phyloP scores from a whole-genome alignment of 2,888 invertebrate species.

The Elmis aenea region DNA sequence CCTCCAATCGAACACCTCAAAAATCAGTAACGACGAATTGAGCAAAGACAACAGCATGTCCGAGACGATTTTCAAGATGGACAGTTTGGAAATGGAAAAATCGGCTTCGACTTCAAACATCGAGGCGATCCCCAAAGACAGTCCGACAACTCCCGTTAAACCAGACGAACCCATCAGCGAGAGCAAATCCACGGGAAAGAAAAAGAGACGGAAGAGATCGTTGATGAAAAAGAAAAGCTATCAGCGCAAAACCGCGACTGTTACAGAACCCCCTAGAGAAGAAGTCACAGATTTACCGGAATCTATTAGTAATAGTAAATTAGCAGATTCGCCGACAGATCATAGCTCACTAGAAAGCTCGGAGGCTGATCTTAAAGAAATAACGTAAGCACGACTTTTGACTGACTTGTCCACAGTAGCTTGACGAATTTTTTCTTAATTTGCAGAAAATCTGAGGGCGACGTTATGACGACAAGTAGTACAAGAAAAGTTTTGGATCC shows the following conservation, averaged over 20 bases:
- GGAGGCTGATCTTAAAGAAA: conserved; percentile 44
- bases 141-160: conserved; percentile 10
- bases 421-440: conserved; percentile 2
- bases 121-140: no score
- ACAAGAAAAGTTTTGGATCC: conserved; percentile 49
- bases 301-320: conserved; percentile 46
- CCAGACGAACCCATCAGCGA: conserved; percentile 42
- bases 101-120: no score
- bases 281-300: conserved; percentile 45
- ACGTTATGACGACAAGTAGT: conserved; percentile 16
- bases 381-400: conserved; percentile 34
- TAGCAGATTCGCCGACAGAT: conserved; percentile 40
- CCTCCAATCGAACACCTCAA: conserved; percentile 32
- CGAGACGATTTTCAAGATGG: conserved; percentile 67
- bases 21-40: conserved; percentile 40
- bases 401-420: conserved; percentile 1
- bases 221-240: conserved; percentile 71
- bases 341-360: conserved; percentile 44
- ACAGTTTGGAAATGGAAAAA: conserved; percentile 53
- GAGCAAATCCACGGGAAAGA: conserved; percentile 63
- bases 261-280: conserved; percentile 51
- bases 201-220: conserved; percentile 71
- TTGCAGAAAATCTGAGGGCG: conserved; percentile 20
- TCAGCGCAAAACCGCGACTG: conserved; percentile 64
- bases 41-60: conserved; percentile 43